Conservation (phyloP, 2,888 invertebrate genomes). For the Drosophila mimica region DNA sequence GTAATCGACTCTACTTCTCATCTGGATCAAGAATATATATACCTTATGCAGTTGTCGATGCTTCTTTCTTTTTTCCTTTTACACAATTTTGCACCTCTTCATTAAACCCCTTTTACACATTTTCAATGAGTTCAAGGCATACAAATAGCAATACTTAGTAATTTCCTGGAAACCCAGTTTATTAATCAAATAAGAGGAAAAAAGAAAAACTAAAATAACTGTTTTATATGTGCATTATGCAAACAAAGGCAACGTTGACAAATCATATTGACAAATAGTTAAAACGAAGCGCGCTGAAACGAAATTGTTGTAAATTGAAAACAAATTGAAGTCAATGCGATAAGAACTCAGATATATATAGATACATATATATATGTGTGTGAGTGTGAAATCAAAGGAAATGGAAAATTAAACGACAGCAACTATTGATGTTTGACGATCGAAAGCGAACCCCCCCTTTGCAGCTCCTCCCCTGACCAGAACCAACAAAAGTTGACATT, state of each 20-base stretch:
- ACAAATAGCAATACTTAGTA: not conserved
- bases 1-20: not conserved
- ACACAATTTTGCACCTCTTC: not conserved
- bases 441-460: conserved; percentile 47
- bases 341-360: conserved; percentile 31
- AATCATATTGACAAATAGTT: conserved; percentile 66
- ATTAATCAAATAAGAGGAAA: conserved; percentile 6
- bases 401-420: conserved; percentile 65
- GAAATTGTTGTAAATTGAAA: conserved; percentile 81
- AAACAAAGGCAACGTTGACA: conserved; percentile 64
- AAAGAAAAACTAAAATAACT: conserved; percentile 21
- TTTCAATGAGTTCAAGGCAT: not conserved
- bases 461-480: too few relatives aligned
- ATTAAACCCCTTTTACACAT: not conserved
- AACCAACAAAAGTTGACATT: not conserved
- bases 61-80: not conserved
- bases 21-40: not conserved
- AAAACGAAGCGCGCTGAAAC: conserved; percentile 45
- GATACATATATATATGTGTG: not conserved
- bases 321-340: conserved; percentile 75
- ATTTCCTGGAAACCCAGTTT: not conserved
- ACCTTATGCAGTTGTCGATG: not conserved
- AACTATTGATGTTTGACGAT: conserved; percentile 47
- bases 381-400: conserved; percentile 65
- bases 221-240: conserved; percentile 45